Evolutionary conservation across 2,113 vertebrate genomes (phyloP), one percentile per base, ranked within the genome.

Genomic region (Cricetomys ansorgei): DNA sequence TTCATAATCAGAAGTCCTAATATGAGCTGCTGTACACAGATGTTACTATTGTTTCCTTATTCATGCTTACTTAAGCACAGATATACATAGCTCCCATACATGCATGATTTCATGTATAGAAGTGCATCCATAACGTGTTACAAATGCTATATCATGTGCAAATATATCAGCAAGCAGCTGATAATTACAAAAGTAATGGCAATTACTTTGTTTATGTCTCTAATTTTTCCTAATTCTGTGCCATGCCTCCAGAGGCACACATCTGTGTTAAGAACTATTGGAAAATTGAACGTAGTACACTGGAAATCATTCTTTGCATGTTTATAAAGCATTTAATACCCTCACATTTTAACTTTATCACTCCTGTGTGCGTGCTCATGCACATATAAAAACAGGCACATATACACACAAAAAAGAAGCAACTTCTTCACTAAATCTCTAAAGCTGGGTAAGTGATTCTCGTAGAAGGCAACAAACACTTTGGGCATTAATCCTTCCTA

Each of bases 401-500:
- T 7, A 37, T 16, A 23, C 50, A 45, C 25, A 29, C 13, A 29
- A 11, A 77, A 40, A 48, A 92, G 62, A 27, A 95, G 23, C 1
- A 88, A 43, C 75, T 88, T 65, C 31, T 83, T 81, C 17, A 17
- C 27, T 88, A 21, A n/a, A 92, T 95, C 62, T 53, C 50, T 89
- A 50, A 96, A 95, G 89, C 45, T 89, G 94, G n/a, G 75, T 96
- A 97, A 98, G 94, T 53, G 75, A 76, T 97, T 98, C 75, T 50
- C 89, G 50, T 93, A 96, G 94, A 96, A 67, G 73, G 50, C 87
- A 75, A 81, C 97, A 98, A 97, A 96, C 23, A 7, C 84, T 92
- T 64, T 80, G 95, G 95, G 53, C 65, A 73, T 91, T 96, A 96
- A 96, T 84, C 72, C 21, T 96, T 98, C 40, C 88, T 86, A 69